phyloP scores from a whole-genome alignment of 2,113 vertebrate genomes.

The Apodemus speciosus region DNA sequence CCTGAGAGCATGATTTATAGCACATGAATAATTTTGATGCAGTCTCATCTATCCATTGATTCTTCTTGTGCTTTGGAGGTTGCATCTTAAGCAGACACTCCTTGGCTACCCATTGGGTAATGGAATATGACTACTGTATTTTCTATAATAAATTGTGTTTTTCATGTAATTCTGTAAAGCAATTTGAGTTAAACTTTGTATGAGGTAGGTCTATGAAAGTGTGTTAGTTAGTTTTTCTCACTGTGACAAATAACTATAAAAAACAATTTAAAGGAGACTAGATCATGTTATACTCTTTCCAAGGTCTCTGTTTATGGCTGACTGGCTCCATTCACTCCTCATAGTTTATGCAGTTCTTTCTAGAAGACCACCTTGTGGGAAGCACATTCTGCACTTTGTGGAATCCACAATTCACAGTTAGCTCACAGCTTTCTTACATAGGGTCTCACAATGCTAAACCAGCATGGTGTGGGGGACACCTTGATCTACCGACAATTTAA shows the following conservation, averaged over 20 bases:
- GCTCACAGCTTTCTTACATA: not conserved
- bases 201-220: not conserved
- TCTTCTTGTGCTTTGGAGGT: not conserved
- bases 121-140: not conserved
- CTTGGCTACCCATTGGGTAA: not conserved
- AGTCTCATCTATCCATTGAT: not conserved
- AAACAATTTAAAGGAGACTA: not conserved
- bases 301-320: no score
- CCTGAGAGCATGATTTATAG: not conserved
- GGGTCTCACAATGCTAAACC: not conserved
- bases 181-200: not conserved
- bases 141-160: not conserved
- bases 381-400: not conserved
- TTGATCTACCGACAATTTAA: not conserved
- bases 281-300: not conserved
- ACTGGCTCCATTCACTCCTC: not conserved
- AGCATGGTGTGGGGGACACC: not conserved
- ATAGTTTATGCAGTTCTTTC: not conserved
- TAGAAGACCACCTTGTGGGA: not conserved
- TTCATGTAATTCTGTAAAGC: not conserved
- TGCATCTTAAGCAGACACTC: not conserved
- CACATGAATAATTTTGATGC: not conserved
- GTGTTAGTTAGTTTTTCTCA: not conserved
- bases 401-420: not conserved
- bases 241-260: not conserved